Percentiles rank a stretch among this genome's conserved stretches.
These are phyloP conservation scores for Lepus oiostolus DNA, from an alignment of 2,797 vertebrate species.

Conservation along the genomic window DNA sequence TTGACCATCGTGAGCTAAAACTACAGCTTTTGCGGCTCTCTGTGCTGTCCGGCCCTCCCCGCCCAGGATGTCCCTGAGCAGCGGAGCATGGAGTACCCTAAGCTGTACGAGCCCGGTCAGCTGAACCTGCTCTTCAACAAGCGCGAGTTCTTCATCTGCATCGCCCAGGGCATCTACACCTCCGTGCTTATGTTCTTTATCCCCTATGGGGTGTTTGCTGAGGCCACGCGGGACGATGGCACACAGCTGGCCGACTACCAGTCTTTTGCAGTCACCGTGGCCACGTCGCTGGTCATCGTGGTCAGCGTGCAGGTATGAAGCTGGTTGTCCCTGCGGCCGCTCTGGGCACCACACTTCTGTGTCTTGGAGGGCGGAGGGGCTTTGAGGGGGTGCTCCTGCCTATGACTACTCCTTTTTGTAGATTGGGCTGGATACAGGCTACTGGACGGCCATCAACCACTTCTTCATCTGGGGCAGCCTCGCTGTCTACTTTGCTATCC, in stretches of 20 bases:
- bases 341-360: not conserved
- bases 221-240: constrained; percentile 92
- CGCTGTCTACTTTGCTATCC: constrained; percentile 94
- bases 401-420: constrained; percentile 67
- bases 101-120: constrained; percentile 97
- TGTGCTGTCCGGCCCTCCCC: accelerated
- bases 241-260: constrained; percentile 96
- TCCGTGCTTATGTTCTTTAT: constrained; percentile 96
- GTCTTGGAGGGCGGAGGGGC: not conserved
- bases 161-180: constrained; percentile 97
- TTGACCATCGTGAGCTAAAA: too few relatives aligned
- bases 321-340: not conserved
- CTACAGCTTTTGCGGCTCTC: not conserved
- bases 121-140: constrained; percentile 99
- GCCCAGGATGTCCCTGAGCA: constrained; percentile 95
- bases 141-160: constrained; percentile 98
- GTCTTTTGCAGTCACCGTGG: constrained; percentile 96
- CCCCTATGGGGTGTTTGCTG: constrained; percentile 91
- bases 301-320: constrained; percentile 95
- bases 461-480: constrained; percentile 98
- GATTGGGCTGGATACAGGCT: constrained; percentile 96
- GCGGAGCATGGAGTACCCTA: constrained; percentile 96
- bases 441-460: constrained; percentile 97
- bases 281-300: constrained; percentile 95
- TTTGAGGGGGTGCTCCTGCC: not conserved